phyloP scores from a whole-genome alignment of 2,888 invertebrate genomes.

The Alloplasta piceator region DNA sequence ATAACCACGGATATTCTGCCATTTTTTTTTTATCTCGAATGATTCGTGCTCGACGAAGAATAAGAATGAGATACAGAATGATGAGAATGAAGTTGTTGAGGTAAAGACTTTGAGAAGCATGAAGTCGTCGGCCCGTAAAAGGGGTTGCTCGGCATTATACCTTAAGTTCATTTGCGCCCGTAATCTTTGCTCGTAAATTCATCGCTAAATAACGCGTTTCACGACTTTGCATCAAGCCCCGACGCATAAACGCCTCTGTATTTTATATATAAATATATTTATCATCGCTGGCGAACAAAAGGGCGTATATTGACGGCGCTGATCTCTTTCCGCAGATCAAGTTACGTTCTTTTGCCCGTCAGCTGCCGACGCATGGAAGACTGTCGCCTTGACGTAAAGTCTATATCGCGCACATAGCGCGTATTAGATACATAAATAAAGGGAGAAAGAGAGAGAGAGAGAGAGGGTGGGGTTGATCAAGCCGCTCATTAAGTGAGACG shows the following conservation, averaged over 20 bases:
- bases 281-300: too few relatives aligned
- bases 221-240: slow-evolving; percentile 59
- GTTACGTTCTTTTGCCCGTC: neutral
- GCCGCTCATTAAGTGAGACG: slow-evolving; percentile 77
- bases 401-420: neutral
- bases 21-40: neutral
- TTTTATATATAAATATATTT: too few relatives aligned
- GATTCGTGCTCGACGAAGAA: neutral
- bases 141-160: slow-evolving; percentile 42
- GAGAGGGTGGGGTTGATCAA: slow-evolving; percentile 73
- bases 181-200: slow-evolving; percentile 77
- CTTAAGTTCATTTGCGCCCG: slow-evolving; percentile 69
- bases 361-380: neutral
- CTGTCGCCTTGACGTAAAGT: slow-evolving; percentile 33
- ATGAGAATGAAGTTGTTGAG: slow-evolving; percentile 20
- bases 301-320: too few relatives aligned
- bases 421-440: slow-evolving; percentile 12
- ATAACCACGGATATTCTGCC: neutral
- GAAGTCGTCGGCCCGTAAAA: slow-evolving; percentile 39
- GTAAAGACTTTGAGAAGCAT: slow-evolving; percentile 29
- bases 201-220: slow-evolving; percentile 75
- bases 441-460: neutral
- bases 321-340: too few relatives aligned
- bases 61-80: slow-evolving; percentile 3
- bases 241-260: neutral